Percentiles rank a stretch among this genome's conserved stretches.
phyloP scores from a whole-genome alignment of 2,888 invertebrate species.

The Tenthredo distinguenda region DNA sequence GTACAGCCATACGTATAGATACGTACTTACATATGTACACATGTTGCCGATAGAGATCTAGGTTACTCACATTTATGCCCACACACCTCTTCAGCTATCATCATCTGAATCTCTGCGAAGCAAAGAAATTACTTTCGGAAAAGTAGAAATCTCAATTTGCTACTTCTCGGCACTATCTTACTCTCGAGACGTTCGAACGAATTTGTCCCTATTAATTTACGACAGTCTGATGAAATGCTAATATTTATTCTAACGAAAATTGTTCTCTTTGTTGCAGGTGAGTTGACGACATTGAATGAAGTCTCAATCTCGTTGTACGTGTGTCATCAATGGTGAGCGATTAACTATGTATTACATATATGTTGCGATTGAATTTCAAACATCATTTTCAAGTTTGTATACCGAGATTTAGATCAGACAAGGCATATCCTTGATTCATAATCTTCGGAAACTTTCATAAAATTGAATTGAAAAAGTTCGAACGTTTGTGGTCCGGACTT shows the following conservation, averaged over 20 bases:
- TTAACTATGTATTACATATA: neutral
- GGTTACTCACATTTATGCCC: conserved; percentile 25
- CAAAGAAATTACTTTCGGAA: conserved; percentile 19
- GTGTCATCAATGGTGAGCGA: conserved; percentile 3
- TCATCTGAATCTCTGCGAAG: conserved; percentile 17
- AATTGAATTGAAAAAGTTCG: too few relatives aligned
- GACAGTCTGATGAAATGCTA: neutral
- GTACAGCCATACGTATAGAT: neutral
- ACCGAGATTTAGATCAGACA: neutral
- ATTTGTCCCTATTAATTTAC: neutral
- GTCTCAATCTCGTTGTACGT: neutral
- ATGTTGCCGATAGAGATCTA: conserved; percentile 33
- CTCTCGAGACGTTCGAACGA: neutral
- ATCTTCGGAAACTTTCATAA: too few relatives aligned
- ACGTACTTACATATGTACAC: neutral
- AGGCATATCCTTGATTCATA: too few relatives aligned
- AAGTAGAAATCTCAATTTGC: neutral
- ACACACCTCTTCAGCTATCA: neutral
- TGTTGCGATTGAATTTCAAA: neutral
- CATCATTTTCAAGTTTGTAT: neutral
- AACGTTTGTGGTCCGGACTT: too few relatives aligned
- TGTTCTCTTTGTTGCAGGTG: conserved; percentile 28
- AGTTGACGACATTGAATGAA: neutral
- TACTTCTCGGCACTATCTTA: neutral
- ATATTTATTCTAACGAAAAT: neutral